Conservation (phyloP, 2,113 vertebrate species). For the Tachycineta bicolor region DNA sequence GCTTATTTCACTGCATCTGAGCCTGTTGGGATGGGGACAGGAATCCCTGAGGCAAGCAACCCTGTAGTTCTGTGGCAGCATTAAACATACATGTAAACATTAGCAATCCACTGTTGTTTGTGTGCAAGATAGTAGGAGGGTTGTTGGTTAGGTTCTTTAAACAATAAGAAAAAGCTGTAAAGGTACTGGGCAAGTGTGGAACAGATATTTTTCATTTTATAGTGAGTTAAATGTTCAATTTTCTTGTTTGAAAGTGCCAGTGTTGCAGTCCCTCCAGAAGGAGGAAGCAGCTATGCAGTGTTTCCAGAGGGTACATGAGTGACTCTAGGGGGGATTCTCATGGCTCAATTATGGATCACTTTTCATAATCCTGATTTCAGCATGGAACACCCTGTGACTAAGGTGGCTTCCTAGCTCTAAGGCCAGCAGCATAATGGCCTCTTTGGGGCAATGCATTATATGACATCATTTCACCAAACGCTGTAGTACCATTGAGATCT, state of each 20-base stretch:
- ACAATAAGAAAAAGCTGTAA: not conserved
- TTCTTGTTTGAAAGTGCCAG: not conserved
- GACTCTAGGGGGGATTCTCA: not conserved
- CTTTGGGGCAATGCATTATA: not conserved
- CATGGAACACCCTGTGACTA: not conserved
- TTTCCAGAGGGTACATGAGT: not conserved
- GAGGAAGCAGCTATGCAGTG: not conserved
- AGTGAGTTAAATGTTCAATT: not conserved
- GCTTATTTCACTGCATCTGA: not conserved
- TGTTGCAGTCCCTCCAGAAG: not conserved
- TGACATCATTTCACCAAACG: not conserved
- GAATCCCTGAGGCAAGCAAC: not conserved
- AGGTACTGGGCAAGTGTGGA: not conserved
- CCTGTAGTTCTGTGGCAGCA: not conserved
- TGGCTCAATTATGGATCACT: rapidly evolving
- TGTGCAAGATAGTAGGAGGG: not conserved
- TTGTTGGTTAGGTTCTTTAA: not conserved
- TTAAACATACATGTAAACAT: not conserved
- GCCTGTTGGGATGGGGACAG: not conserved
- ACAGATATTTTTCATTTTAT: not conserved
- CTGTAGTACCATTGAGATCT: not conserved
- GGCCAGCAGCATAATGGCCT: not conserved
- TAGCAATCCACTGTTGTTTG: not conserved
- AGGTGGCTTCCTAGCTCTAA: not conserved
- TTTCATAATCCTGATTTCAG: not conserved